Evolutionary conservation across 2,113 vertebrate genomes (phyloP).

Genomic region (Amphiprion percula): DNA sequence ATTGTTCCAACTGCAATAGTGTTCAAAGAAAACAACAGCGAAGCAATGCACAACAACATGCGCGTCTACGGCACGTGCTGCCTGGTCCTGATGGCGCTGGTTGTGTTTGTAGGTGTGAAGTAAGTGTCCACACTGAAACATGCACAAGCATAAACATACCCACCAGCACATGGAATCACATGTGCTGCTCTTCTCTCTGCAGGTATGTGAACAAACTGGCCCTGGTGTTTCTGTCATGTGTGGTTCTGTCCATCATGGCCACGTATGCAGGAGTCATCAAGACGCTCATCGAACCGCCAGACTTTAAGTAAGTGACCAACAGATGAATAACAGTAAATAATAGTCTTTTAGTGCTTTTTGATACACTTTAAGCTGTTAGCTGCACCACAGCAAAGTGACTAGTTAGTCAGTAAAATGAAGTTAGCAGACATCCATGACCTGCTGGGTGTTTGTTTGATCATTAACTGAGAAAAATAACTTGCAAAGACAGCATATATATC

Average conservation of each 20-base stretch:
- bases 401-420: no score
- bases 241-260: conserved; percentile 94
- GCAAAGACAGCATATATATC: no score
- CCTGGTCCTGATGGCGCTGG: conserved; percentile 90
- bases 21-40: conserved; percentile 68
- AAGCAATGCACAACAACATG: conserved; percentile 88
- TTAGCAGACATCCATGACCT: no score
- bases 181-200: neutral
- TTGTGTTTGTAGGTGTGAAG: conserved; percentile 96
- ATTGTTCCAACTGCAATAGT: conserved; percentile 87
- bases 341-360: no score
- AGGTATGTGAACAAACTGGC: conserved; percentile 95
- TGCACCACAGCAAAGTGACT: no score
- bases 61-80: conserved; percentile 92
- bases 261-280: conserved; percentile 95
- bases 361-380: no score
- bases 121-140: conserved; percentile 61
- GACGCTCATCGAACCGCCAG: conserved; percentile 85
- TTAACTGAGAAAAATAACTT: no score
- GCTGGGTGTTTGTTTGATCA: no score
- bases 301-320: conserved; percentile 87
- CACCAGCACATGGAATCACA: neutral
- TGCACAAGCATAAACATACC: neutral
- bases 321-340: neutral
- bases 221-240: conserved; percentile 94